Conservation (phyloP, 2,113 vertebrate species). For the Protobothrops mucrosquamatus region DNA sequence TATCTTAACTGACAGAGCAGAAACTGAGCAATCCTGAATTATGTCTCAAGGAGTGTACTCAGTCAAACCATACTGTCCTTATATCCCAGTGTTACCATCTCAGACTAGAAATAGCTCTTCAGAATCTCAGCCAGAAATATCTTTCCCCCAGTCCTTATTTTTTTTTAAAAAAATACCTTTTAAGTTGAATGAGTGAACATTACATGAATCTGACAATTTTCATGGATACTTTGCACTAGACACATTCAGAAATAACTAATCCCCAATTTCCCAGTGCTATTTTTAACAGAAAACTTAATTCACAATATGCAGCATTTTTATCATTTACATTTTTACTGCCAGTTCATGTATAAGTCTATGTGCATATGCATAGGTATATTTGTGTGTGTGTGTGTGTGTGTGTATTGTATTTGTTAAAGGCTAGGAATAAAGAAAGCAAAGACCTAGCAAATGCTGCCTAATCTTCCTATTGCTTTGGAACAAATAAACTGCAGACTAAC, state of each 20-base stretch:
- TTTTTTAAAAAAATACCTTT: not conserved
- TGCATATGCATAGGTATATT: not conserved
- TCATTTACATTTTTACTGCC: not conserved
- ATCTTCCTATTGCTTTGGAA: not conserved
- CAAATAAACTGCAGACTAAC: constrained; percentile 11
- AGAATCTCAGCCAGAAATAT: not conserved
- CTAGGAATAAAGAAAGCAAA: constrained; percentile 5
- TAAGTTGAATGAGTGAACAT: not conserved
- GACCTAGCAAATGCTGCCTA: not conserved
- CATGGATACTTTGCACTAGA: not conserved
- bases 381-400: no score
- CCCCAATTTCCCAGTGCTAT: not conserved
- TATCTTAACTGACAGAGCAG: not conserved
- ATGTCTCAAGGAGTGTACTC: not conserved
- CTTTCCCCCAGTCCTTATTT: not conserved
- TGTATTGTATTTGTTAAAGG: not conserved
- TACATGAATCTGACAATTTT: not conserved
- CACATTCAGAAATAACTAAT: not conserved
- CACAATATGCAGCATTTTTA: not conserved
- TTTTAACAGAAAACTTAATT: not conserved
- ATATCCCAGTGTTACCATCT: not conserved
- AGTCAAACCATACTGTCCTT: not conserved
- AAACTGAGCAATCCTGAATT: not conserved
- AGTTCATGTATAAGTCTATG: not conserved
- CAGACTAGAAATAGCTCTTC: not conserved